These are phyloP conservation scores for Acrobasis suavella DNA, from an alignment of 2,888 invertebrate genomes.

Conservation along the genomic window DNA sequence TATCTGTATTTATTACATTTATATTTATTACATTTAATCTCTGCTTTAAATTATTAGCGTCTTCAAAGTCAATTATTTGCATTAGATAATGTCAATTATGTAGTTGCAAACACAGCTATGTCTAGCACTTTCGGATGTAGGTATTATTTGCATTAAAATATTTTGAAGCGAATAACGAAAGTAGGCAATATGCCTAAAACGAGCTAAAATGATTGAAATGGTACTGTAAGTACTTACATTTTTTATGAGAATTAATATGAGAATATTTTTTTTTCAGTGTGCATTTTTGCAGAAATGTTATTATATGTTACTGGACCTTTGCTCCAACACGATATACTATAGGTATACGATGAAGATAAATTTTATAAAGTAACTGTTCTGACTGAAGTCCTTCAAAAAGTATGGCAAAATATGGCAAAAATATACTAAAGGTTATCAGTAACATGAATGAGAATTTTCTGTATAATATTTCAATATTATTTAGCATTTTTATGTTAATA, in stretches of 20 bases:
- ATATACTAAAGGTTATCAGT: too few relatives aligned
- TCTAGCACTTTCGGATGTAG: neutral
- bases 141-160: neutral
- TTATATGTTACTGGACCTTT: too few relatives aligned
- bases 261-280: too few relatives aligned
- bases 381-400: too few relatives aligned
- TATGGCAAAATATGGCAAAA: too few relatives aligned
- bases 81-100: constrained; percentile 23
- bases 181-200: constrained; percentile 4
- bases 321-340: too few relatives aligned
- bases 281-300: too few relatives aligned
- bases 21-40: constrained; percentile 25
- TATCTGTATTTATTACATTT: neutral
- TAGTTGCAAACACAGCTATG: neutral
- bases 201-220: constrained; percentile 9
- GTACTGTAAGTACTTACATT: constrained; percentile 30
- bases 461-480: too few relatives aligned
- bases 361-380: too few relatives aligned
- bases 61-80: constrained; percentile 32
- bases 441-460: too few relatives aligned
- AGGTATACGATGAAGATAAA: too few relatives aligned
- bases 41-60: constrained; percentile 37
- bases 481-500: neutral
- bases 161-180: too few relatives aligned
- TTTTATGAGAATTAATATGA: constrained; percentile 24